phyloP scores from a whole-genome alignment of 1,140 invertebrate species.

The Halyomorpha halys region DNA sequence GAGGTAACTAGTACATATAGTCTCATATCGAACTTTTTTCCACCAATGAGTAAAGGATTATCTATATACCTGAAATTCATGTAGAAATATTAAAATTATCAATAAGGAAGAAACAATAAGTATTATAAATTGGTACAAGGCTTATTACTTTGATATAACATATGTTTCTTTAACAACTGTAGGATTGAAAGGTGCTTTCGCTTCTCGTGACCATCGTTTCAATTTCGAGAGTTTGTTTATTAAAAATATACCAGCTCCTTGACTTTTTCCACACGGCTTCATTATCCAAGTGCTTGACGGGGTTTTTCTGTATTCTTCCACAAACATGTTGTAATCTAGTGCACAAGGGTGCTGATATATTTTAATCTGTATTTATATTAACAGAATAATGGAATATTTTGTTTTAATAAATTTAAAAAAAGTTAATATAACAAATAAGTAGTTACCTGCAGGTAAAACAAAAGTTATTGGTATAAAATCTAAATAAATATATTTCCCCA shows the following conservation, averaged over 20 bases:
- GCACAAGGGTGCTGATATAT: neutral
- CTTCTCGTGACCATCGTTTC: constrained; percentile 76
- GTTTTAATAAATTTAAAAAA: neutral
- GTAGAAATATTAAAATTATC: neutral
- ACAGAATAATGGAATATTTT: too few relatives aligned
- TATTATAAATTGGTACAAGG: neutral
- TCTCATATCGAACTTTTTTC: constrained; percentile 81
- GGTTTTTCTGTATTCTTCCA: constrained; percentile 85
- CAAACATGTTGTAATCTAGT: constrained; percentile 85
- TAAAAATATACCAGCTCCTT: constrained; percentile 76
- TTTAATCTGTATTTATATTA: too few relatives aligned
- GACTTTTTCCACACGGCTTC: constrained; percentile 89
- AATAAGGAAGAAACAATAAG: neutral
- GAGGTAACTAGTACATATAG: constrained; percentile 77
- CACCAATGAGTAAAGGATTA: constrained; percentile 76
- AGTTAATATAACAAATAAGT: neutral
- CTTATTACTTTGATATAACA: constrained; percentile 63
- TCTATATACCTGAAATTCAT: constrained; percentile 56
- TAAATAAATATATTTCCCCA: constrained; percentile 65
- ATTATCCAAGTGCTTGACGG: constrained; percentile 93
- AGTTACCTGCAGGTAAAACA: constrained; percentile 67
- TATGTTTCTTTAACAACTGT: constrained; percentile 77
- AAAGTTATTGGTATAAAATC: constrained; percentile 91
- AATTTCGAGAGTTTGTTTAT: constrained; percentile 82
- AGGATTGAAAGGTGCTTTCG: constrained; percentile 70